These are phyloP conservation scores for Zosterops borbonicus DNA, from an alignment of 2,113 vertebrate genomes.

Conservation along the genomic window DNA sequence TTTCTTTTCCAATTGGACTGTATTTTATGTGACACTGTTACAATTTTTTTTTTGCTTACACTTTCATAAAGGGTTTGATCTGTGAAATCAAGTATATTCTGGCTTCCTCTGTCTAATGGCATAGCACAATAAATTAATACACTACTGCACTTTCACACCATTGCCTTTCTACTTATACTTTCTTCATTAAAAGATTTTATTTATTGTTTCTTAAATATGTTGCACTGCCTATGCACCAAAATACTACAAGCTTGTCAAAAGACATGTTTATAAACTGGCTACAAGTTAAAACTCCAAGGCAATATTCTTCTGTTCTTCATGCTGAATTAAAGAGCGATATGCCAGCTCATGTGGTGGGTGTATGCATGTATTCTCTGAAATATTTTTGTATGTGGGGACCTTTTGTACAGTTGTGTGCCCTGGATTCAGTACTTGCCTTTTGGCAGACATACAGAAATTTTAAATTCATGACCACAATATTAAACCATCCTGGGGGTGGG, in stretches of 20 bases:
- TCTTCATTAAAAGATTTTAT: background rate
- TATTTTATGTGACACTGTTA: background rate
- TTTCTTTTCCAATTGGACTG: constrained; percentile 53
- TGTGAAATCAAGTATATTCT: background rate
- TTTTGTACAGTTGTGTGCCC: constrained; percentile 76
- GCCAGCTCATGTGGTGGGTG: constrained; percentile 75
- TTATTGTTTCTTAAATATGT: background rate
- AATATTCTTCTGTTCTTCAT: constrained; percentile 4
- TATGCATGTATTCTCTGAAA: constrained; percentile 68
- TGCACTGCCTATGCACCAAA: background rate
- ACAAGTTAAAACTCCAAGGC: background rate
- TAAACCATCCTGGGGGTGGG: constrained; percentile 54
- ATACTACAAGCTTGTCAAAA: background rate
- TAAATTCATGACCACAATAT: constrained; percentile 55
- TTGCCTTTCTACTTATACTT: background rate
- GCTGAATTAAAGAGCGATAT: constrained; percentile 9
- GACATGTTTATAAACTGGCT: background rate
- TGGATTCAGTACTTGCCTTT: constrained; percentile 73
- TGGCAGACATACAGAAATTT: constrained; percentile 68
- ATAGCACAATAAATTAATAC: background rate
- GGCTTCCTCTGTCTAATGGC: background rate
- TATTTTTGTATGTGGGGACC: constrained; percentile 75
- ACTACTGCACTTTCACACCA: background rate
- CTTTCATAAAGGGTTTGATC: background rate
- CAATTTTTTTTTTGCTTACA: background rate